Base-by-base conservation (phyloP, 2,113 vertebrate genomes). In the Casuarius casuarius region DNA sequence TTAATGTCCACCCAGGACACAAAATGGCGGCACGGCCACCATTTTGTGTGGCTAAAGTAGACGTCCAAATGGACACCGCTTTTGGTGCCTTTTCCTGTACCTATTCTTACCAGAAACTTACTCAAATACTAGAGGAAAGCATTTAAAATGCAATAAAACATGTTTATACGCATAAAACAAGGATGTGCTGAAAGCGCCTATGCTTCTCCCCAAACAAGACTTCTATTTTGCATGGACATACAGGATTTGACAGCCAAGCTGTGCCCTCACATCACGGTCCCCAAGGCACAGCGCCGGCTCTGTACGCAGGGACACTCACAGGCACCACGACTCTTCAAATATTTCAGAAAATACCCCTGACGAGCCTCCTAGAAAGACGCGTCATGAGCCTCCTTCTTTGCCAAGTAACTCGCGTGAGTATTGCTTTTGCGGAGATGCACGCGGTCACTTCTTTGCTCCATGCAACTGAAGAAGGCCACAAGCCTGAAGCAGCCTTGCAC, bases 161-260 rank as follows among this genome's bases (percentile, higher is more conserved):
- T 90, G 80, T 61, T 77, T 73, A 59, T 4, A 67, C 0, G 1
- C 2, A 0, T 81, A 81, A 90, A 93, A 25, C 14, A 96, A 94
- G 76, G 68, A 72, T 29, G 28, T 52, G 16, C 38, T 75, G 25
- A 42, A 38, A 81, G 12, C 1, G 10, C 51, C 40, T 18, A n/a
- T 14, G 11, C 28, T 85, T 94, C 35, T 79, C 20, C 7, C 12
- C 12, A 76, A 76, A 87, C 3, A 38, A 89, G 61, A 16, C 10
- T 28, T 10, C 79, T 51, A 17, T 54, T 92, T 78, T 81, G 26
- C 75, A 88, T 2, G 29, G 68, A 85, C 48, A 16, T 54, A 29
- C 42, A 63, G 42, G 44, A 96, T 89, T 89, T 86, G 54, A 70
- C 56, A 56, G 77, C 61, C 80, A 89, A 89, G 93, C 49, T 81